These are phyloP conservation scores for Botia almorhae DNA, from an alignment of 2,797 vertebrate species.

Conservation along the genomic window DNA sequence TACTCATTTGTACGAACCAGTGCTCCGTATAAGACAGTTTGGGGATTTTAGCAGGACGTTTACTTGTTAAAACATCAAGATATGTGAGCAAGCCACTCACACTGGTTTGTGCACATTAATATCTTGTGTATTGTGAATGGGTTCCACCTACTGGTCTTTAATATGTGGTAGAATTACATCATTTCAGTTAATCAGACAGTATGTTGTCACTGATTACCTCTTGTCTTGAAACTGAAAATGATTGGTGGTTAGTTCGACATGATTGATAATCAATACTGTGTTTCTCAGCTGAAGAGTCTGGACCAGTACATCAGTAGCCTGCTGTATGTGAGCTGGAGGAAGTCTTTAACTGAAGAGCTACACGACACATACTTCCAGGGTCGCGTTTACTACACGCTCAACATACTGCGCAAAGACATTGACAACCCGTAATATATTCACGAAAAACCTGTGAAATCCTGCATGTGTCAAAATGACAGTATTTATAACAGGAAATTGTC, in stretches of 20 bases:
- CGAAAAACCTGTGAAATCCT: background rate
- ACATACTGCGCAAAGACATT: constrained; percentile 85
- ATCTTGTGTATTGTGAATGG: background rate
- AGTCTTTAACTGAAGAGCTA: constrained; percentile 88
- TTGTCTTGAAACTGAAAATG: background rate
- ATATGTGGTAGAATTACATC: no score
- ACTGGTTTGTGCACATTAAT: no score
- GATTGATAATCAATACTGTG: background rate
- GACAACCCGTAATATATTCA: constrained; percentile 88
- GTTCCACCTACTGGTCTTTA: background rate
- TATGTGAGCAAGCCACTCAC: background rate
- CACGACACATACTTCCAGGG: constrained; percentile 89
- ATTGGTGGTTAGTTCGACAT: background rate
- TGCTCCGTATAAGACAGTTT: no score
- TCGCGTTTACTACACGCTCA: constrained; percentile 91
- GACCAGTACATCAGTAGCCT: constrained; percentile 91
- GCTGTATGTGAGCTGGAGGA: constrained; percentile 93
- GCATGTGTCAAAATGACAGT: background rate
- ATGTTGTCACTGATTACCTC: no score
- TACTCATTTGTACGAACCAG: background rate
- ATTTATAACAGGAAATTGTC: background rate
- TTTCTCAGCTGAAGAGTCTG: constrained; percentile 89
- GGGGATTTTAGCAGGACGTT: background rate
- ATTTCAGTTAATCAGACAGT: no score
- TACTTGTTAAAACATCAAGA: background rate